Percentiles rank a stretch among this genome's conserved stretches.
These are phyloP conservation scores for Plecotus auritus DNA, from an alignment of 2,113 vertebrate genomes.

Conservation along the genomic window DNA sequence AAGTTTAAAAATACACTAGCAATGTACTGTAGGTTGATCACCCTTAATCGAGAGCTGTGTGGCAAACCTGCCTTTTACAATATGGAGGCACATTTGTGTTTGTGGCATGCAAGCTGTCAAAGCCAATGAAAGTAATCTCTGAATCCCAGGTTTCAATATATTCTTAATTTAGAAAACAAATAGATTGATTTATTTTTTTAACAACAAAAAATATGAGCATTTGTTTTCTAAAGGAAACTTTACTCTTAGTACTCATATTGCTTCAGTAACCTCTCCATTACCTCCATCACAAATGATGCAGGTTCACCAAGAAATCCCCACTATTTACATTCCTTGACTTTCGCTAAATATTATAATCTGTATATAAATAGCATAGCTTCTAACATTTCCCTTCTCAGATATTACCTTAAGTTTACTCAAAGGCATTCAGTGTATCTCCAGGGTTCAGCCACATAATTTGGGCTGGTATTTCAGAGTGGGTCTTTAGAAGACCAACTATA, in stretches of 20 bases:
- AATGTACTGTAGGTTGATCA: neutral
- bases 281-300: neutral
- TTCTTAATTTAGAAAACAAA: conserved; percentile 56
- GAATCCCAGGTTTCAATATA: conserved; percentile 27
- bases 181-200: conserved; percentile 41
- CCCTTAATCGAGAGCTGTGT: neutral
- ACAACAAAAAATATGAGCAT: neutral
- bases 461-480: neutral
- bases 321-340: neutral
- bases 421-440: neutral
- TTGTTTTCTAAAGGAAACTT: neutral
- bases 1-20: neutral
- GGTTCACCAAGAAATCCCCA: neutral
- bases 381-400: neutral
- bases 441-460: neutral
- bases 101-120: neutral
- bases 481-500: neutral
- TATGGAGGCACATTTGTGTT: neutral
- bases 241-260: neutral
- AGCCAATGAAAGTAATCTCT: conserved; percentile 25
- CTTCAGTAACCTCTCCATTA: neutral
- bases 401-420: neutral
- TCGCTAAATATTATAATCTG: neutral
- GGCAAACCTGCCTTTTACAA: neutral
- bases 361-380: neutral